phyloP scores from a whole-genome alignment of 2,797 vertebrate species.

The Cheirogaleus major region DNA sequence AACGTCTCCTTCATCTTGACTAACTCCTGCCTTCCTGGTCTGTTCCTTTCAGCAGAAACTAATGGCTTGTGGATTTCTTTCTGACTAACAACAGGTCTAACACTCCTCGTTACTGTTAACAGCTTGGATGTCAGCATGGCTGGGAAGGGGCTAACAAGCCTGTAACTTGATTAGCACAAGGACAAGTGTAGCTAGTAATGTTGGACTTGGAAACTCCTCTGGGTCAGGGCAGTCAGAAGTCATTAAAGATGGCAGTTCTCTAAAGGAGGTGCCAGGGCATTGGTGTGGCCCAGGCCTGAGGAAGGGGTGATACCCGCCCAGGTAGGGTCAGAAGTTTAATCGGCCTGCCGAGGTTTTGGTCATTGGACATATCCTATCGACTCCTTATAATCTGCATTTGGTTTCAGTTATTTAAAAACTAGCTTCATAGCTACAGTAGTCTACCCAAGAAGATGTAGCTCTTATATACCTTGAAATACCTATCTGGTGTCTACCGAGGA shows the following conservation, averaged over 20 bases:
- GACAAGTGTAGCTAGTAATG: background rate
- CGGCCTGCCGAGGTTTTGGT: background rate
- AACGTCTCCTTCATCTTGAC: slow-evolving; percentile 48
- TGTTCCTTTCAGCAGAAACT: slow-evolving; percentile 74
- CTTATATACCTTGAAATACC: background rate
- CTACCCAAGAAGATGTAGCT: background rate
- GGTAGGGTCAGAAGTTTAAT: too few relatives aligned
- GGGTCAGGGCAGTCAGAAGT: background rate
- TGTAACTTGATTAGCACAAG: background rate
- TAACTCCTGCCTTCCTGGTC: slow-evolving; percentile 55
- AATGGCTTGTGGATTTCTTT: slow-evolving; percentile 73
- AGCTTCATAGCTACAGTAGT: background rate
- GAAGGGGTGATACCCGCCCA: background rate
- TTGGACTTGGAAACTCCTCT: background rate
- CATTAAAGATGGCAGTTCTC: background rate
- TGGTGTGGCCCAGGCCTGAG: background rate
- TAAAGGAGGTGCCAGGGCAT: background rate
- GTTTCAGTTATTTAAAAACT: background rate
- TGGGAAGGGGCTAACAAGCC: slow-evolving; percentile 19
- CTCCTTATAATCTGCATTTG: background rate
- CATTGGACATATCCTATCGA: background rate
- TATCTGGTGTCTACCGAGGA: background rate
- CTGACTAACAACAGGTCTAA: slow-evolving; percentile 75
- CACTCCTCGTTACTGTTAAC: background rate
- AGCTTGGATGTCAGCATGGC: slow-evolving; percentile 73